A percentile compares a stretch with the other conserved stretches of the same genome.
Conservation (phyloP, 2,113 vertebrate species). For the Hippocampus barbouri region DNA sequence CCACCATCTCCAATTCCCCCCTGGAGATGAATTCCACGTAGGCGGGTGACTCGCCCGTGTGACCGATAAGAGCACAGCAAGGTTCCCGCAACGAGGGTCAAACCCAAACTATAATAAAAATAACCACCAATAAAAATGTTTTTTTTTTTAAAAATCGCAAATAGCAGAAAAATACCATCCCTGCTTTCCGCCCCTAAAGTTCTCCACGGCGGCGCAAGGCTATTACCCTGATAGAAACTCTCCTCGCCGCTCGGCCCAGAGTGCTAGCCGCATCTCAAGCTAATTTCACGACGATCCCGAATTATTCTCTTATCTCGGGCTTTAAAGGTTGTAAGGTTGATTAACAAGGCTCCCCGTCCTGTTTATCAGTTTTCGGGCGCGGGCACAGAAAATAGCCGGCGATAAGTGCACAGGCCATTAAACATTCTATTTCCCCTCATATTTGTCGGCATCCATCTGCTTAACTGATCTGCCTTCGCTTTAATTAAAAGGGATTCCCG, state of each 20-base stretch:
- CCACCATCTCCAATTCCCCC: conserved; percentile 45
- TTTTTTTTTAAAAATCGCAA: background rate
- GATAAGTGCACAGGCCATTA: conserved; percentile 78
- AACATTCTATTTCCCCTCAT: conserved; percentile 77
- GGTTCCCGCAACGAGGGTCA: conserved; percentile 66
- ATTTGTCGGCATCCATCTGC: conserved; percentile 79
- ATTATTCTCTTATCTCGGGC: conserved; percentile 76
- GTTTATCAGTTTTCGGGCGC: conserved; percentile 76
- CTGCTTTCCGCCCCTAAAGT: conserved; percentile 54
- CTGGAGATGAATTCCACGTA: conserved; percentile 65
- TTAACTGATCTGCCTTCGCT: conserved; percentile 80
- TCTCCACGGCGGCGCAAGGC: conserved; percentile 61
- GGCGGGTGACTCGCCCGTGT: conserved; percentile 57
- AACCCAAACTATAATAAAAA: conserved; percentile 62
- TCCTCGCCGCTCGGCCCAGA: conserved; percentile 49
- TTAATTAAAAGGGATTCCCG: conserved; percentile 82
- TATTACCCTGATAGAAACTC: conserved; percentile 75
- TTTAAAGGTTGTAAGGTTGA: conserved; percentile 80
- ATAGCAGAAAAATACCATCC: conserved; percentile 26
- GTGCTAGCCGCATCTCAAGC: conserved; percentile 73
- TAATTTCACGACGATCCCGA: conserved; percentile 78
- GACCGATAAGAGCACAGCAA: conserved; percentile 66
- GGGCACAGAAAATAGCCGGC: conserved; percentile 70
- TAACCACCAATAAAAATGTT: conserved; percentile 33
- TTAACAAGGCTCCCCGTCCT: conserved; percentile 72